Percentiles rank a stretch among this genome's conserved stretches.
Conservation (phyloP, 2,797 vertebrate genomes). For the Semotilus atromaculatus region DNA sequence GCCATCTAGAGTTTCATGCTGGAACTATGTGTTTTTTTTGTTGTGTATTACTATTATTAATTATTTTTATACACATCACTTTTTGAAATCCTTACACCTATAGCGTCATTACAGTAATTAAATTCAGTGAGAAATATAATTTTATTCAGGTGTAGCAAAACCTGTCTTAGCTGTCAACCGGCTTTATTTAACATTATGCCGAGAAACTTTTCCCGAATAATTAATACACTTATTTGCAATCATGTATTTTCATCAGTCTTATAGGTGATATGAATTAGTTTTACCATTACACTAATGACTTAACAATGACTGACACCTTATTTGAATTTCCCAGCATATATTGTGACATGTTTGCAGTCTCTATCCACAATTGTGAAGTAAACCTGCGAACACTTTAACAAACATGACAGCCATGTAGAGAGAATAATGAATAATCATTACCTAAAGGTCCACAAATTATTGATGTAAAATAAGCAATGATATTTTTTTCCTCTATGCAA, state of each 20-base stretch:
- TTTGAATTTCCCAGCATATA: constrained; percentile 67
- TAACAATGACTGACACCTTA: constrained; percentile 65
- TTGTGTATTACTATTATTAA: no score
- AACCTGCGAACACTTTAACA: constrained; percentile 78
- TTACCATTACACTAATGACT: constrained; percentile 60
- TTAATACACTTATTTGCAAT: constrained; percentile 31
- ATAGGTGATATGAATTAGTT: constrained; percentile 50
- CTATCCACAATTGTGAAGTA: constrained; percentile 58
- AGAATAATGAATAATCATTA: constrained; percentile 81
- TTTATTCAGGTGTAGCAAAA: not conserved
- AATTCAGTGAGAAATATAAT: not conserved
- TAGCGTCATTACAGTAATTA: not conserved
- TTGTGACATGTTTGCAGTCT: constrained; percentile 24
- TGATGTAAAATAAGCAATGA: constrained; percentile 89
- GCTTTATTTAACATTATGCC: not conserved
- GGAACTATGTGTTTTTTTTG: no score
- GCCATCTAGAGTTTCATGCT: no score
- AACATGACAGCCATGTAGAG: constrained; percentile 72
- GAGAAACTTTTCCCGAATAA: not conserved
- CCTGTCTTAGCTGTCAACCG: constrained; percentile 37
- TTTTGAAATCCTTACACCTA: not conserved
- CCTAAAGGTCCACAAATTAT: constrained; percentile 83
- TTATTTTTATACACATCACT: not conserved
- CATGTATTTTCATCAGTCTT: constrained; percentile 28
- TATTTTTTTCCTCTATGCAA: constrained; percentile 85